Evolutionary conservation across 2,113 vertebrate genomes (phyloP).

Genomic region (Actinemys pallida): DNA sequence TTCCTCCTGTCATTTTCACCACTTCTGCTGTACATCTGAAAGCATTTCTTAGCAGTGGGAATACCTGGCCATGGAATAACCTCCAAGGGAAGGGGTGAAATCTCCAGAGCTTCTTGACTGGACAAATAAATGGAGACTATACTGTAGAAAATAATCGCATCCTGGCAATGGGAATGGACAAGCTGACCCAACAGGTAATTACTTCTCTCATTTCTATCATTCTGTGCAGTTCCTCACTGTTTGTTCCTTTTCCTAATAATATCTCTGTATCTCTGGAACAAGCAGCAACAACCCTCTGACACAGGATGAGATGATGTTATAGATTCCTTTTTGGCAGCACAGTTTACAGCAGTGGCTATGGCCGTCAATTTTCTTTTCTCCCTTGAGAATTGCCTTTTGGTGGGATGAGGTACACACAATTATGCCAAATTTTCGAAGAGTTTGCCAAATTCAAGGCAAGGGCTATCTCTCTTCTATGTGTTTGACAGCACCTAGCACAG

Average conservation of each 20-base stretch:
- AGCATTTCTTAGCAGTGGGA: neutral
- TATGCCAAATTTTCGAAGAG: no score
- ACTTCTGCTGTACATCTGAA: neutral
- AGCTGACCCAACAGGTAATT: neutral
- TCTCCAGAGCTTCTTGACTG: neutral
- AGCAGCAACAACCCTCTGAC: neutral
- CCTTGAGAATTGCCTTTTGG: neutral
- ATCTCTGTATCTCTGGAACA: neutral
- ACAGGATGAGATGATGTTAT: neutral
- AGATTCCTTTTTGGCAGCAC: neutral
- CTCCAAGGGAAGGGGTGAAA: neutral
- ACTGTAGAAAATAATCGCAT: neutral
- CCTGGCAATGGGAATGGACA: neutral
- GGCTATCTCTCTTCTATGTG: no score
- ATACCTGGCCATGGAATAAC: neutral
- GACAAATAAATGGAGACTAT: neutral
- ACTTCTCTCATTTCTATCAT: neutral
- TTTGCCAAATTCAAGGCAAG: no score
- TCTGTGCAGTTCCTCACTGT: neutral
- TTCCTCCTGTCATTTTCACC: neutral
- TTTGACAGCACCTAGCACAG: neutral
- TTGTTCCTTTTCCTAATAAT: fast-evolving
- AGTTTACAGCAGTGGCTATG: neutral
- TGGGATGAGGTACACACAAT: neutral
- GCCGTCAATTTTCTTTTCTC: neutral